These are phyloP conservation scores for Callyntrura sp. DNA, from an alignment of 2,888 invertebrate genomes.

Conservation along the genomic window DNA sequence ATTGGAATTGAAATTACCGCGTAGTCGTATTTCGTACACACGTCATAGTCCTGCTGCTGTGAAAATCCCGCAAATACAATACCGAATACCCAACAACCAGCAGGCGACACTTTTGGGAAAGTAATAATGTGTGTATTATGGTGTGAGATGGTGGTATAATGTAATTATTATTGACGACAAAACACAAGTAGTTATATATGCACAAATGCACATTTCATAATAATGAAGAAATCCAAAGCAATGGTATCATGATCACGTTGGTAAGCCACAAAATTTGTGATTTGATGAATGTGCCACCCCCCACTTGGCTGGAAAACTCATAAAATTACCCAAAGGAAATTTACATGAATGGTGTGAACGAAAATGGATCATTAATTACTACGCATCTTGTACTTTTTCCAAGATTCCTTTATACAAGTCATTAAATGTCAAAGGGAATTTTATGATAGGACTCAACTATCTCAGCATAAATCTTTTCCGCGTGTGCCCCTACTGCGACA, in stretches of 20 bases:
- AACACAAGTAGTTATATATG: neutral
- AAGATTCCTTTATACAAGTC: constrained; percentile 5
- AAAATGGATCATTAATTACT: constrained; percentile 62
- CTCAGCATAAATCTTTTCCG: constrained; percentile 26
- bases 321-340: constrained; percentile 46
- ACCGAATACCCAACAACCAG: neutral
- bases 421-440: constrained; percentile 38
- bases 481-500: constrained; percentile 5
- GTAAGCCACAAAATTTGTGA: constrained; percentile 51
- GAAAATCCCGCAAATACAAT: constrained; percentile 20
- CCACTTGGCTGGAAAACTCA: constrained; percentile 7
- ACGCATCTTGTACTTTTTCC: constrained; percentile 23
- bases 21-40: neutral
- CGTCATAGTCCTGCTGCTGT: neutral
- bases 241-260: neutral
- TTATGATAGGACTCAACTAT: constrained; percentile 20
- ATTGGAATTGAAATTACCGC: neutral
- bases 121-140: neutral
- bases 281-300: constrained; percentile 48
- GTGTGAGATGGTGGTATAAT: neutral
- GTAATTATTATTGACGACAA: neutral
- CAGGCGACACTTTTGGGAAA: neutral
- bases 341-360: constrained; percentile 36
- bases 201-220: too few species aligned
- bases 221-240: constrained; percentile 30